These are phyloP conservation scores for Drosophila monieri DNA, from an alignment of 2,888 invertebrate genomes.

Conservation along the genomic window DNA sequence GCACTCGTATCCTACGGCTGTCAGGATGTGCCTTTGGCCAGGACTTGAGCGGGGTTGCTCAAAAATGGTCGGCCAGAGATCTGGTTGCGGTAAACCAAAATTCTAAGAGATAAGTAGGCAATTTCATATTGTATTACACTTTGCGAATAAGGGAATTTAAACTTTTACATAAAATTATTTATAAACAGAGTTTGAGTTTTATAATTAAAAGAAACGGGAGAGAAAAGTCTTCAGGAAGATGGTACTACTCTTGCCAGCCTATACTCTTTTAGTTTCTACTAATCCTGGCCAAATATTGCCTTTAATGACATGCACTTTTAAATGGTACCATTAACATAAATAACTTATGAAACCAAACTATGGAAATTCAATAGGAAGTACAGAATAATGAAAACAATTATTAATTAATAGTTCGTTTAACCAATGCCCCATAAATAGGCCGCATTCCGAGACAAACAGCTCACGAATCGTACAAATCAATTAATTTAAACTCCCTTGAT, in stretches of 20 bases:
- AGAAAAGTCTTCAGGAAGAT: too few species aligned
- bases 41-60: constrained; percentile 4
- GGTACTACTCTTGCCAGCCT: too few species aligned
- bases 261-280: too few species aligned
- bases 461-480: constrained; percentile 1
- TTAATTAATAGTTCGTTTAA: background rate
- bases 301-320: too few species aligned
- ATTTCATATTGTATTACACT: background rate
- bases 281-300: too few species aligned
- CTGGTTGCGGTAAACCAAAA: constrained; percentile 10
- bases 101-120: constrained; percentile 5
- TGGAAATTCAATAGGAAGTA: background rate
- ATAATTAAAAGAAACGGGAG: too few species aligned
- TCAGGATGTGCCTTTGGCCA: constrained; percentile 9
- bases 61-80: background rate
- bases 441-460: background rate
- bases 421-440: background rate
- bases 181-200: too few species aligned
- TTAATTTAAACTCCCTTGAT: constrained; percentile 12
- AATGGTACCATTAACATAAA: too few species aligned
- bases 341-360: too few species aligned
- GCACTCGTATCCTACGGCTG: constrained; percentile 8
- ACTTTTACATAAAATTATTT: background rate
- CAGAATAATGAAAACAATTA: background rate
- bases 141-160: background rate